Evolutionary conservation across 2,113 vertebrate genomes (phyloP), one percentile per base, ranked within the genome.

Genomic region (Zosterops japonicus): DNA sequence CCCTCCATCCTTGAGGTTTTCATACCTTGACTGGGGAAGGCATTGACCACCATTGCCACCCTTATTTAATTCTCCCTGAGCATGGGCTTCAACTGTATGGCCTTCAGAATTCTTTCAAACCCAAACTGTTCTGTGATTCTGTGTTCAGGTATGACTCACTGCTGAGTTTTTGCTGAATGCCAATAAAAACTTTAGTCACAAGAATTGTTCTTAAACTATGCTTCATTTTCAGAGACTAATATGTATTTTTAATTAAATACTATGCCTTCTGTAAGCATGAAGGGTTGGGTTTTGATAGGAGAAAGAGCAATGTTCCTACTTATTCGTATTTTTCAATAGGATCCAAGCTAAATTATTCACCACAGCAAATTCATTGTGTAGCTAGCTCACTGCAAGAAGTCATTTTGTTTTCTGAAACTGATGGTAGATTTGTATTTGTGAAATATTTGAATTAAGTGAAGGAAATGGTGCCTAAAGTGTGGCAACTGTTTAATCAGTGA

Each of bases 401-500:
- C 35, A 88, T 69, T 95, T 91, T 91, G 82, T 93, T 67, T 91
- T 46, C 46, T 80, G 86, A 91, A 94, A n/a, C 36, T 91, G 84
- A 89, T 70, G 74, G 42, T 39, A 94, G 85, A 94, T 87, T 91
- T 95, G 25, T 83, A 90, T 94, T 92, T 85, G 52, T 83, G 85
- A 92, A 94, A 87, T 94, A 83, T 89, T 89, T 90, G 85, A 96
- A 96, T 89, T 88, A 94, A 88, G 60, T 49, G 35, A 92, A 87
- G 78, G 87, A 96, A 96, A 60, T 50, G 42, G 67, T 82, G 86
- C 71, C 90, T 91, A 56, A 95, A 95, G 27, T 90, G 39, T 92
- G 50, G 46, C 71, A 95, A 96, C 72, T 82, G 69, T 86, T 97
- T 95, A 96, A 96, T 95, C 91, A 87, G 70, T 67, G 82, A 93